phyloP scores from a whole-genome alignment of 2,113 vertebrate genomes.

The Acanthisitta chloris region DNA sequence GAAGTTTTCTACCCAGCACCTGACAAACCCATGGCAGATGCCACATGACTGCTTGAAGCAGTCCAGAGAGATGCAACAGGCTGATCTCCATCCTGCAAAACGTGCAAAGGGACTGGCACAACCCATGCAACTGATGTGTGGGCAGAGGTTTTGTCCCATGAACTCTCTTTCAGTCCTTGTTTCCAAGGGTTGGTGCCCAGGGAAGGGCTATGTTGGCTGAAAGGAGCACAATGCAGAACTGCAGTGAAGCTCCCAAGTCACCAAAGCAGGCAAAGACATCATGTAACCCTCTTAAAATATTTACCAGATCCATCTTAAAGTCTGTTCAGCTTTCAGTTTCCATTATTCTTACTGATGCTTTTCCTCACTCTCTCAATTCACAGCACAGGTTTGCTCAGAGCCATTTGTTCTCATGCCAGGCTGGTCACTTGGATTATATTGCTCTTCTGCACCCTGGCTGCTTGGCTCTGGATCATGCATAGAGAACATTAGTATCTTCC shows the following conservation, averaged over 20 bases:
- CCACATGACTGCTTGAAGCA: fast-evolving
- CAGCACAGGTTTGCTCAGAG: background rate
- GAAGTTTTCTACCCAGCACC: background rate
- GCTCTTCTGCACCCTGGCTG: background rate
- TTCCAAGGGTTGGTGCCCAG: background rate
- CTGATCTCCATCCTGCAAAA: background rate
- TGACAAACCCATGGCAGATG: background rate
- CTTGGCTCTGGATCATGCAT: background rate
- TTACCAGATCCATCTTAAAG: background rate
- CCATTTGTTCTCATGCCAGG: background rate
- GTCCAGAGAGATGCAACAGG: background rate
- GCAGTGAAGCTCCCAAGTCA: background rate
- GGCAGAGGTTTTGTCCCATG: background rate
- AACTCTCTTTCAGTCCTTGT: background rate
- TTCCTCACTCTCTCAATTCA: background rate
- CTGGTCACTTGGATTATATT: background rate
- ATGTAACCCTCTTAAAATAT: background rate
- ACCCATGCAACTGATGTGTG: fast-evolving
- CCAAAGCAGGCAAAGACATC: background rate
- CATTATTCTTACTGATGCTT: background rate
- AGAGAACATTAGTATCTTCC: background rate
- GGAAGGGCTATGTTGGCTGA: background rate
- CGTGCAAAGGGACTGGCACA: background rate
- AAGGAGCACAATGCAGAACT: background rate
- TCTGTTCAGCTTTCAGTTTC: constrained; percentile 26